These are phyloP conservation scores for Tetramorium parvispinum DNA, from an alignment of 1,140 invertebrate genomes.

Conservation along the genomic window DNA sequence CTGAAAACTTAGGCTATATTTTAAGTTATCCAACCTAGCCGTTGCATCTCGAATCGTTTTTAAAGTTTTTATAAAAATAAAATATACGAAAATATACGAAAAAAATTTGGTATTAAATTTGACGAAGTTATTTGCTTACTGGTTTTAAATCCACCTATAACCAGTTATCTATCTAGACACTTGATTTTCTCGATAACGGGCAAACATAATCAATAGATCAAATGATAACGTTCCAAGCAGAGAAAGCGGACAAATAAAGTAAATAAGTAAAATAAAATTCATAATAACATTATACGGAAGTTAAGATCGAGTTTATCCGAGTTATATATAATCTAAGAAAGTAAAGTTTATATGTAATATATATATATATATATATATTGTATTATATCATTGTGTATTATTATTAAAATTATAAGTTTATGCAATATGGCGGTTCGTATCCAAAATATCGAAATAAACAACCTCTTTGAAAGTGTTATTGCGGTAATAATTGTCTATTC, in stretches of 20 bases:
- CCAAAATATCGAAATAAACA: not conserved
- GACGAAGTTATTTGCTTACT: not conserved
- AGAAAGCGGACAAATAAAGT: not conserved
- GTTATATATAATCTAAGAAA: not conserved
- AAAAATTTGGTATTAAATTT: not conserved
- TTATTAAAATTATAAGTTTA: not conserved
- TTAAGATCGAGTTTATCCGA: not conserved
- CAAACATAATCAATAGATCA: not conserved
- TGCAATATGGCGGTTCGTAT: not conserved
- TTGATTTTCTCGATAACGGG: not conserved
- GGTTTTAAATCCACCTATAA: not conserved
- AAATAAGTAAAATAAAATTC: not conserved
- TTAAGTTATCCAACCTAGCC: not conserved
- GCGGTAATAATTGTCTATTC: not conserved
- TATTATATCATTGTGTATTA: not conserved
- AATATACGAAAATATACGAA: not conserved
- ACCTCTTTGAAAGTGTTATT: not conserved
- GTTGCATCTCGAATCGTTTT: not conserved
- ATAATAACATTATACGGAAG: not conserved
- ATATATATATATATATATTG: not conserved
- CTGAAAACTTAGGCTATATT: not conserved
- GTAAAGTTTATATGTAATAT: not conserved
- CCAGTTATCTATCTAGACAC: slow-evolving; percentile 5
- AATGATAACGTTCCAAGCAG: not conserved
- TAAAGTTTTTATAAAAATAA: not conserved